These are phyloP conservation scores for Conus ventricosus DNA, from an alignment of 1,140 invertebrate species.

Conservation along the genomic window DNA sequence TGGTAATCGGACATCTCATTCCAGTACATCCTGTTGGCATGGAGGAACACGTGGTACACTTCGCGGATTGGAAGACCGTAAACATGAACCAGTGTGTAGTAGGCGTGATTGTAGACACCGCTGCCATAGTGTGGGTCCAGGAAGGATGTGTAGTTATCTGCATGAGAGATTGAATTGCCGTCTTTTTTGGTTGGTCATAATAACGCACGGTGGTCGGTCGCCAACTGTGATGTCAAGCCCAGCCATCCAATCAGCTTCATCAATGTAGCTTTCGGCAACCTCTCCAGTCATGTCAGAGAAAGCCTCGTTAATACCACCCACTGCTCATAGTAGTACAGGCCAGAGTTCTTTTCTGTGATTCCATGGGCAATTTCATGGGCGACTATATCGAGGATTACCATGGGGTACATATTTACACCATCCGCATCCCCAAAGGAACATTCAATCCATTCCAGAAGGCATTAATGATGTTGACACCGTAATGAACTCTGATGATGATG, in stretches of 20 bases:
- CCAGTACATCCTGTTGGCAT: conserved; percentile 59
- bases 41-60: conserved; percentile 42
- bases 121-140: not conserved
- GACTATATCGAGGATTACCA: conserved; percentile 45
- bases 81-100: conserved; percentile 4
- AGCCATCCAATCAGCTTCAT: conserved; percentile 38
- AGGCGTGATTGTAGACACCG: conserved; percentile 3
- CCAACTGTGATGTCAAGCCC: not conserved
- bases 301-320: conserved; percentile 56
- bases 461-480: conserved; percentile 33
- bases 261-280: conserved; percentile 40
- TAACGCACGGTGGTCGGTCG: not conserved
- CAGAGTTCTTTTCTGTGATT: conserved; percentile 49
- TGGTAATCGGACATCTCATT: conserved; percentile 36
- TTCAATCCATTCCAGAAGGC: conserved; percentile 51
- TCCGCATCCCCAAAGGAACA: conserved; percentile 52
- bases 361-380: conserved; percentile 56
- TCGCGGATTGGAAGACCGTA: not conserved
- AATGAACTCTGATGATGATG: conserved; percentile 53
- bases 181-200: conserved; percentile 6
- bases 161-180: not conserved
- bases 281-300: conserved; percentile 62
- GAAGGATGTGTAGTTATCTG: not conserved
- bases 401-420: conserved; percentile 34
- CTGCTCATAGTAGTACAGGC: conserved; percentile 48